A percentile compares a stretch with the other conserved stretches of the same genome.
Conservation (phyloP, 2,113 vertebrate genomes). For the Eira barbara region DNA sequence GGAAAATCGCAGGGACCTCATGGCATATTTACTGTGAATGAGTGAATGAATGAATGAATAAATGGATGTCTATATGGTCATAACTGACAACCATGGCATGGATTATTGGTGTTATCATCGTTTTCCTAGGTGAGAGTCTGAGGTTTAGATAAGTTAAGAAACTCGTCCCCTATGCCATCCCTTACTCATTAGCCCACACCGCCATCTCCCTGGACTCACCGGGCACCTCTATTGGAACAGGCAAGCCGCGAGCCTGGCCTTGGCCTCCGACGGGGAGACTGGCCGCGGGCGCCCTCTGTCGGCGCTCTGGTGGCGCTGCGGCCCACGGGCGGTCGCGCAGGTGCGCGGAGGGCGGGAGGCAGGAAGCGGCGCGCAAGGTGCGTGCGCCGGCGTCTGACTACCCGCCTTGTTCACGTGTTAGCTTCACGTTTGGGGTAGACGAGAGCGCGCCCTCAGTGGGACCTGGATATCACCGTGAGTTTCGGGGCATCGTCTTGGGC, state of each 20-base stretch:
- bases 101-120: background rate
- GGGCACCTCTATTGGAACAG: fast-evolving
- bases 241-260: background rate
- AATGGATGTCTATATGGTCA: too few relatives aligned
- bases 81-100: background rate
- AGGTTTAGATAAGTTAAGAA: background rate
- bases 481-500: background rate
- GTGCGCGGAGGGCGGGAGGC: fast-evolving
- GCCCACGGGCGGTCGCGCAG: background rate
- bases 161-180: background rate
- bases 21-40: background rate
- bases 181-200: background rate
- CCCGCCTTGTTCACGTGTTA: fast-evolving
- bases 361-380: fast-evolving
- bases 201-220: fast-evolving
- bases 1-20: background rate
- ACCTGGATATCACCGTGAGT: background rate
- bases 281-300: background rate
- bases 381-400: fast-evolving
- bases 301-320: background rate
- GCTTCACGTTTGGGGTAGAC: background rate
- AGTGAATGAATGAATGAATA: background rate
- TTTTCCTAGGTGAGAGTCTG: background rate
- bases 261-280: background rate
- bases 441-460: background rate